Conservation (phyloP, 2,888 invertebrate species). For the Xanthorhoe designata region DNA sequence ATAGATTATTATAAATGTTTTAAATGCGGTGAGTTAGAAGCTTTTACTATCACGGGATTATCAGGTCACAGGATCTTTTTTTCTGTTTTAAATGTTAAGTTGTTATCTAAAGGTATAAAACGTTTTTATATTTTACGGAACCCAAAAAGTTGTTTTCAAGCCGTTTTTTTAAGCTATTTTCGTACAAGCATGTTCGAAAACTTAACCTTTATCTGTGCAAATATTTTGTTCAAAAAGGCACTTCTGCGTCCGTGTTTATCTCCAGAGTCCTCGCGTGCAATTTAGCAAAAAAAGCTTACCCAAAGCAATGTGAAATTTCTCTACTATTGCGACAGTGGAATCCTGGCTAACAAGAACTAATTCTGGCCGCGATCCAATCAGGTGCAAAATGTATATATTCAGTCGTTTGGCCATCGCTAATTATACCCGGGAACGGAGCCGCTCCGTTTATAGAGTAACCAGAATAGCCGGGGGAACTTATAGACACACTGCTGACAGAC, state of each 20-base stretch:
- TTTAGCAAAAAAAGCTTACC: neutral
- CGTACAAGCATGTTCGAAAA: neutral
- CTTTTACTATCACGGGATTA: no score
- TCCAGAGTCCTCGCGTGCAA: neutral
- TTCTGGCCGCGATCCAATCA: constrained; percentile 77
- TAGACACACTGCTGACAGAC: constrained; percentile 61
- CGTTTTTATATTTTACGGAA: no score
- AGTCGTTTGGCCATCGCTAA: constrained; percentile 75
- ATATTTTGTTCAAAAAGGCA: neutral
- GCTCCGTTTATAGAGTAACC: constrained; percentile 73
- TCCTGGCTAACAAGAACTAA: constrained; percentile 61
- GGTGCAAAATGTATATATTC: constrained; percentile 71
- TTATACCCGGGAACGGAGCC: constrained; percentile 71
- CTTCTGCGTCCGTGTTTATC: neutral
- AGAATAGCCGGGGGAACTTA: constrained; percentile 73
- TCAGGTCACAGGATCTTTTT: no score
- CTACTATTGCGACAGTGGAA: constrained; percentile 50
- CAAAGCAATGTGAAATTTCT: constrained; percentile 32
- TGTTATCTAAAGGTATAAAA: no score
- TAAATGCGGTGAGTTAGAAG: no score
- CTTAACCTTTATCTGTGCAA: neutral
- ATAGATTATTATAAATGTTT: no score
- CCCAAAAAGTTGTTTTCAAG: neutral
- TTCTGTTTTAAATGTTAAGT: no score
- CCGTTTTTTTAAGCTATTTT: neutral